Percentiles rank a stretch among this genome's conserved stretches.
phyloP scores from a whole-genome alignment of 2,113 vertebrate genomes.

The Eretmochelys imbricata region DNA sequence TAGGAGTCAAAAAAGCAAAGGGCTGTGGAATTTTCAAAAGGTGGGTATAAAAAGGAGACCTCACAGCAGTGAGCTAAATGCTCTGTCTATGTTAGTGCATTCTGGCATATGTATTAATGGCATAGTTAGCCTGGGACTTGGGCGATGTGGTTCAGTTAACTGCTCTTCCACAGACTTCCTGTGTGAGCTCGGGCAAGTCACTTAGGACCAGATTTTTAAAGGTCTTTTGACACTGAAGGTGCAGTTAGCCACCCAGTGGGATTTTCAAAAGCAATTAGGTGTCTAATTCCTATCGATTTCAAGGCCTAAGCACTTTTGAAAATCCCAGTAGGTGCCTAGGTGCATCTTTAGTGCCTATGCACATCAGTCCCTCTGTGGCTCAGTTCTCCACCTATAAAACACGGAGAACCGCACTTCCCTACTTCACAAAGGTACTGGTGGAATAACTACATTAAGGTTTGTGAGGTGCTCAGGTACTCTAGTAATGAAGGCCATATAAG shows the following conservation, averaged over 20 bases:
- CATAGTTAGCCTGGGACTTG: background rate
- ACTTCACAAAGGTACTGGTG: background rate
- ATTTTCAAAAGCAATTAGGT: background rate
- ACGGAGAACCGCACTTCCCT: background rate
- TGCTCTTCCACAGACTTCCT: background rate
- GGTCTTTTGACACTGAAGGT: background rate
- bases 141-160: background rate
- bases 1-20: accelerated
- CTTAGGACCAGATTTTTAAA: background rate
- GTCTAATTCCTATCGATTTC: background rate
- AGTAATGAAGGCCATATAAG: background rate
- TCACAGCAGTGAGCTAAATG: background rate
- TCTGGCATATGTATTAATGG: background rate
- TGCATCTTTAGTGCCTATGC: background rate
- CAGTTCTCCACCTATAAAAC: background rate
- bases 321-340: background rate
- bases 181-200: background rate
- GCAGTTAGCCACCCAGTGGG: background rate
- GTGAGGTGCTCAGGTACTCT: background rate
- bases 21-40: background rate
- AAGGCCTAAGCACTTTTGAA: background rate
- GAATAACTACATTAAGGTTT: background rate
- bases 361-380: background rate
- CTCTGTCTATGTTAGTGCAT: background rate
- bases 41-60: background rate